These are phyloP conservation scores for Drosophila antonietae DNA, from an alignment of 2,888 invertebrate species.

Conservation along the genomic window DNA sequence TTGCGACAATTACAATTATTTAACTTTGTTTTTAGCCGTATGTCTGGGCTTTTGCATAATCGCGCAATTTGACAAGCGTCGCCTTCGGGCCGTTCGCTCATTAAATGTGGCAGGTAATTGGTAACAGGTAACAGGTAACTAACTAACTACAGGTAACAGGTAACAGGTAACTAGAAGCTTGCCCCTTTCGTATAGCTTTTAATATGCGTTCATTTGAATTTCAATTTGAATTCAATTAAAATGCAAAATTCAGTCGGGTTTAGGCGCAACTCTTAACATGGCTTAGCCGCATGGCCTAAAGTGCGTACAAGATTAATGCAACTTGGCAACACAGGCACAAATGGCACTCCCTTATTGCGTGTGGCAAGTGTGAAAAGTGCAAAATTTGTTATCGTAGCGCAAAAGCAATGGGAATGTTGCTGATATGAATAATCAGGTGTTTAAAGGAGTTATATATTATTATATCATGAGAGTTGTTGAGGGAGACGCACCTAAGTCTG, in stretches of 20 bases:
- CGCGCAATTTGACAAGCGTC: constrained; percentile 67
- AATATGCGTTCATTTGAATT: constrained; percentile 42
- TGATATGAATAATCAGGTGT: constrained; percentile 9
- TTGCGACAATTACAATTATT: constrained; percentile 66
- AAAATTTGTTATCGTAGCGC: constrained; percentile 8
- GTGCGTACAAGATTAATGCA: constrained; percentile 56
- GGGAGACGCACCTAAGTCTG: not conserved
- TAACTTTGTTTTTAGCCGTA: constrained; percentile 17
- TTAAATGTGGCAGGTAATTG: constrained; percentile 34
- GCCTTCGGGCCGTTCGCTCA: constrained; percentile 32
- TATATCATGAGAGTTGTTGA: constrained; percentile 1
- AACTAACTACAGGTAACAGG: constrained; percentile 5
- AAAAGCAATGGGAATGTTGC: constrained; percentile 3
- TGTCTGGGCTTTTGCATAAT: constrained; percentile 61
- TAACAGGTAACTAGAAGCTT: constrained; percentile 19
- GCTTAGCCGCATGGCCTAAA: constrained; percentile 30
- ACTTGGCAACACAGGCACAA: constrained; percentile 17
- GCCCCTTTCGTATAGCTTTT: constrained; percentile 50
- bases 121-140: constrained; percentile 19
- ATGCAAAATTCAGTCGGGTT: constrained; percentile 37
- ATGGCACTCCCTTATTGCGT: constrained; percentile 50
- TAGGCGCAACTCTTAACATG: constrained; percentile 3
- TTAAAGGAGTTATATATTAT: not conserved
- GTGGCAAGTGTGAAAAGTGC: constrained; percentile 58
- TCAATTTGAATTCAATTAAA: constrained; percentile 58